Conservation (phyloP, 2,113 vertebrate species). For the Lepisosteus oculatus region DNA sequence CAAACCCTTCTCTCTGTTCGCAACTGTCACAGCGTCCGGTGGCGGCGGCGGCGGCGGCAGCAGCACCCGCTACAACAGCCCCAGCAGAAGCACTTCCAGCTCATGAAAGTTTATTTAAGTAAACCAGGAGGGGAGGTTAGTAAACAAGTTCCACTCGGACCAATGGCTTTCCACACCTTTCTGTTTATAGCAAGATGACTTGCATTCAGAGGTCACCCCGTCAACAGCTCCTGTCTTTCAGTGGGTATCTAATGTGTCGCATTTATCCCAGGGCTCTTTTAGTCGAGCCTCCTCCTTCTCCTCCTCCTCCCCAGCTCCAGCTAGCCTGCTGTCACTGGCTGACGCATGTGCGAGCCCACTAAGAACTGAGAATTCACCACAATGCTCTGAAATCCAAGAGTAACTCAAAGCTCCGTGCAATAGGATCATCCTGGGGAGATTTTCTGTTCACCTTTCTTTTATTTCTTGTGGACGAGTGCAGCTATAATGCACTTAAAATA, state of each 20-base stretch:
- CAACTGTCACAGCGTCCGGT: slow-evolving; percentile 39
- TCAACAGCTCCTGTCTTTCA: slow-evolving; percentile 65
- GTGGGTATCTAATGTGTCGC: slow-evolving; percentile 55
- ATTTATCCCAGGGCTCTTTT: slow-evolving; percentile 59
- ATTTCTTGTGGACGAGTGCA: neutral
- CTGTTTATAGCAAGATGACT: slow-evolving; percentile 76
- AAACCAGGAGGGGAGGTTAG: slow-evolving; percentile 62
- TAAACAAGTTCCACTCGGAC: slow-evolving; percentile 63
- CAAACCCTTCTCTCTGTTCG: slow-evolving; percentile 50
- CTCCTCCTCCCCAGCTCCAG: slow-evolving; percentile 41
- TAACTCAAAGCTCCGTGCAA: slow-evolving; percentile 6
- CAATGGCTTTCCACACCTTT: slow-evolving; percentile 66
- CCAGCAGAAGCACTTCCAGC: slow-evolving; percentile 8
- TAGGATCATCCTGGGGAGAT: neutral
- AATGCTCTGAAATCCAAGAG: slow-evolving; percentile 13
- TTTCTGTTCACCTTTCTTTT: neutral
- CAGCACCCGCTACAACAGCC: neutral
- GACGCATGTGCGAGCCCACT: slow-evolving; percentile 49
- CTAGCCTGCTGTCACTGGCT: slow-evolving; percentile 52
- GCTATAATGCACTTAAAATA: neutral
- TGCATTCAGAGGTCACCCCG: slow-evolving; percentile 67
- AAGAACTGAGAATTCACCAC: slow-evolving; percentile 13
- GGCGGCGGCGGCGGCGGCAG: neutral
- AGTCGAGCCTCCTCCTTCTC: slow-evolving; percentile 47
- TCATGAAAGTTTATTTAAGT: slow-evolving; percentile 49